Percentiles rank a stretch among this genome's conserved stretches.
Evolutionary conservation across 64 coral and sea anemone species (phyloP).

Genomic region (Montipora capricornis): DNA sequence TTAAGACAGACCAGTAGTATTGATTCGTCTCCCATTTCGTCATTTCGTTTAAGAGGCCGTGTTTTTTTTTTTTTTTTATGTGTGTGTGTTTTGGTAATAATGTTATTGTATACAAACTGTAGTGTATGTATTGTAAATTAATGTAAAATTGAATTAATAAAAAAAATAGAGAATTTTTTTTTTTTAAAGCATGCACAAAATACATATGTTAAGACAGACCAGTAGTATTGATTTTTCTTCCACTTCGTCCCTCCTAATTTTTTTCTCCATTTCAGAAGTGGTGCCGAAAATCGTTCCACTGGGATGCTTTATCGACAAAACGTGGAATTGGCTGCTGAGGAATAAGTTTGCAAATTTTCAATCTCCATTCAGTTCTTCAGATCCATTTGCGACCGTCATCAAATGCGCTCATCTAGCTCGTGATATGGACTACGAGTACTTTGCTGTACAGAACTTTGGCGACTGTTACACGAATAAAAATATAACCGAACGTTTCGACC

Average conservation of each 20-base stretch:
- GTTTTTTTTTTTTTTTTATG: too few species aligned
- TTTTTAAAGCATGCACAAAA: too few species aligned
- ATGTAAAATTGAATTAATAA: too few species aligned
- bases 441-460: constrained; percentile 1
- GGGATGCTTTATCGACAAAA: background rate
- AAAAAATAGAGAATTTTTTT: too few species aligned
- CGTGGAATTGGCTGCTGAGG: background rate
- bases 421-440: constrained; percentile 31
- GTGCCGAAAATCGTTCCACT: background rate
- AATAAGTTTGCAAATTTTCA: background rate
- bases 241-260: background rate
- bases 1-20: too few species aligned
- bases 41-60: too few species aligned
- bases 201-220: too few species aligned
- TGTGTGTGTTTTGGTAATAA: too few species aligned
- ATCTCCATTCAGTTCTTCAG: background rate
- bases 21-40: too few species aligned
- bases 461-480: background rate
- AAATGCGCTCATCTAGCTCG: constrained; percentile 19
- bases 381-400: background rate
- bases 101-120: too few species aligned
- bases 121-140: too few species aligned
- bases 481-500: background rate
- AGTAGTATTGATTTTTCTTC: too few species aligned
- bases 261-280: background rate